A percentile compares a stretch with the other conserved stretches of the same genome.
Evolutionary conservation across 2,888 invertebrate genomes (phyloP).

Genomic region (Tipula helvola): DNA sequence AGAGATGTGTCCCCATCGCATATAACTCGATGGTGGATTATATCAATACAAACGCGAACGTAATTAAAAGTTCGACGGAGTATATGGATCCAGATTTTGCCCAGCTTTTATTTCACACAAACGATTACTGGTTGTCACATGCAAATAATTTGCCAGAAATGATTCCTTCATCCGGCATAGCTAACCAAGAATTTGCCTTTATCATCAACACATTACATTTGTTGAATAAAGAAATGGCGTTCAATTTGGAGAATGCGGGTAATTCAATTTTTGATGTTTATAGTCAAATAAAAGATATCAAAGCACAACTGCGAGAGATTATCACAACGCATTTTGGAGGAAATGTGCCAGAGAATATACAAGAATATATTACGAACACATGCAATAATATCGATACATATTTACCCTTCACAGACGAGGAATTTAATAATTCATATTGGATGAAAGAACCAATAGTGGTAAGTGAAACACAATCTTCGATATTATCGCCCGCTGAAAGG

Average conservation of each 20-base stretch:
- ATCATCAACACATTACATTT: neutral
- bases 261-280: neutral
- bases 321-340: neutral
- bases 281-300: neutral
- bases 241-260: neutral
- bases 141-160: neutral
- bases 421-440: neutral
- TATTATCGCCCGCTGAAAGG: neutral
- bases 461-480: neutral
- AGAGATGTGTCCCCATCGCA: neutral
- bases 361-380: neutral
- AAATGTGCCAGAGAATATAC: neutral
- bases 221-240: neutral
- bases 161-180: neutral
- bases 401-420: neutral
- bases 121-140: neutral
- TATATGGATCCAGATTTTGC: neutral
- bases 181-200: neutral
- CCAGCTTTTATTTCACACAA: neutral
- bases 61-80: neutral
- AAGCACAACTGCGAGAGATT: neutral
- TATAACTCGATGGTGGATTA: neutral
- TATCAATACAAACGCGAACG: neutral
- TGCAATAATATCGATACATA: neutral
- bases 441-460: neutral